Evolutionary conservation across 2,113 vertebrate genomes (phyloP).

Genomic region (Orientallactaga bullata): DNA sequence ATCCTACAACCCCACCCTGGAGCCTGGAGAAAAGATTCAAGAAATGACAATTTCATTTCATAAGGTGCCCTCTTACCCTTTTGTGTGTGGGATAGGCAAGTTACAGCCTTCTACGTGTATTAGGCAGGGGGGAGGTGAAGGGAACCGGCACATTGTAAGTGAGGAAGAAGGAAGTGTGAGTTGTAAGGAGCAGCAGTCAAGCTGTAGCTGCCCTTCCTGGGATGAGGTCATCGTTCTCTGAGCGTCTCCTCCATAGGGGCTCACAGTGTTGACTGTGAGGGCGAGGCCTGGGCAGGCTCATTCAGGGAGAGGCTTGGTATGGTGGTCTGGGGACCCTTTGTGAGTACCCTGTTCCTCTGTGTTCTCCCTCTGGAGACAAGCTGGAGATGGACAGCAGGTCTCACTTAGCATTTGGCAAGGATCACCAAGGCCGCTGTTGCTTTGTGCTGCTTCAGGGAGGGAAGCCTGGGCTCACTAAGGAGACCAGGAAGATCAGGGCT

Average conservation of each 20-base stretch:
- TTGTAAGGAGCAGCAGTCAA: constrained; percentile 15
- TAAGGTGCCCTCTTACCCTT: constrained; percentile 21
- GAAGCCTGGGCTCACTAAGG: not conserved
- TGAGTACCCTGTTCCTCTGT: not conserved
- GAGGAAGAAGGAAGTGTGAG: constrained; percentile 14
- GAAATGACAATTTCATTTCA: too few relatives aligned
- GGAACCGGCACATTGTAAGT: constrained; percentile 13
- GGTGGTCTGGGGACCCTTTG: not conserved
- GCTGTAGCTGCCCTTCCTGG: not conserved
- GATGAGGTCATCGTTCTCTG: not conserved
- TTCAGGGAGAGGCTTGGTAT: not conserved
- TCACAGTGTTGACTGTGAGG: not conserved
- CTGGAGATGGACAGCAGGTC: not conserved
- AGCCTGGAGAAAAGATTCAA: constrained; percentile 63
- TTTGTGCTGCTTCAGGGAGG: not conserved
- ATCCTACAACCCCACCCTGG: not conserved
- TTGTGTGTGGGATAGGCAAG: constrained; percentile 31
- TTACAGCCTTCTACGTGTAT: constrained; percentile 11
- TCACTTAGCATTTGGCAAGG: not conserved
- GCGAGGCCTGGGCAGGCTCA: not conserved
- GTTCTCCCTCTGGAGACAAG: too few relatives aligned
- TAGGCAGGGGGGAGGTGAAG: not conserved
- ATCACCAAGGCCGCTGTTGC: not conserved
- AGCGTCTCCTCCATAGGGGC: not conserved
- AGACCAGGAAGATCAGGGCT: not conserved